phyloP scores from a whole-genome alignment of 2,797 vertebrate genomes.

The Stomatorhinus walkeri region DNA sequence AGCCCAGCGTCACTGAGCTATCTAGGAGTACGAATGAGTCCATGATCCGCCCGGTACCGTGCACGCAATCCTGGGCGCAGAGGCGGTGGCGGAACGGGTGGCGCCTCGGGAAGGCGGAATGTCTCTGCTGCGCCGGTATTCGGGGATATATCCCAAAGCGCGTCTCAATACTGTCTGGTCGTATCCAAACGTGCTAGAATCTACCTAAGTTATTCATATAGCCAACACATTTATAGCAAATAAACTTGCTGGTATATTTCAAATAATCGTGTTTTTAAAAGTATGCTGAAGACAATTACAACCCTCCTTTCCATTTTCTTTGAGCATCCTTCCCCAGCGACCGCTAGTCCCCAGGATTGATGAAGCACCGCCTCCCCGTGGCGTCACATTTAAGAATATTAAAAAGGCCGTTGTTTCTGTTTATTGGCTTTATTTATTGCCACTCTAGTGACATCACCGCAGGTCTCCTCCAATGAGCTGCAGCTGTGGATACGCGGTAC shows the following conservation, averaged over 20 bases:
- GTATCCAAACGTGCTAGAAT: background rate
- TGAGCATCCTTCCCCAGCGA: constrained; percentile 37
- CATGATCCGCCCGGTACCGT: background rate
- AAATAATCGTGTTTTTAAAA: constrained; percentile 14
- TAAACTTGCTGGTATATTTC: background rate
- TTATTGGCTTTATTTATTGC: constrained; percentile 47
- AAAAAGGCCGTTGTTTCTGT: background rate
- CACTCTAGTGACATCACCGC: constrained; percentile 43
- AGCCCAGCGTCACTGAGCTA: background rate
- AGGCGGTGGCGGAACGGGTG: background rate
- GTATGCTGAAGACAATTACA: constrained; percentile 10
- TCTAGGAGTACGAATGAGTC: constrained; percentile 18
- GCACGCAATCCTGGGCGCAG: background rate
- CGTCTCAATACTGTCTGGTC: background rate
- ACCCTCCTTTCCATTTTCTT: constrained; percentile 20
- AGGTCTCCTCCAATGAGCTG: constrained; percentile 42
- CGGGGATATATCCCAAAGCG: background rate
- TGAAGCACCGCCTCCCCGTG: constrained; percentile 30
- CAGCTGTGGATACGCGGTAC: constrained; percentile 67
- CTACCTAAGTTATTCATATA: background rate
- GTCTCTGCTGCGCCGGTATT: constrained; percentile 1
- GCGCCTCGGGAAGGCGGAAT: background rate
- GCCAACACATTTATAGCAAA: background rate
- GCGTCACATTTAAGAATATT: constrained; percentile 16
- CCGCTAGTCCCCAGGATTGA: constrained; percentile 28